Conservation (phyloP, 1,140 invertebrate genomes). For the Schlechtendalia chinensis region DNA sequence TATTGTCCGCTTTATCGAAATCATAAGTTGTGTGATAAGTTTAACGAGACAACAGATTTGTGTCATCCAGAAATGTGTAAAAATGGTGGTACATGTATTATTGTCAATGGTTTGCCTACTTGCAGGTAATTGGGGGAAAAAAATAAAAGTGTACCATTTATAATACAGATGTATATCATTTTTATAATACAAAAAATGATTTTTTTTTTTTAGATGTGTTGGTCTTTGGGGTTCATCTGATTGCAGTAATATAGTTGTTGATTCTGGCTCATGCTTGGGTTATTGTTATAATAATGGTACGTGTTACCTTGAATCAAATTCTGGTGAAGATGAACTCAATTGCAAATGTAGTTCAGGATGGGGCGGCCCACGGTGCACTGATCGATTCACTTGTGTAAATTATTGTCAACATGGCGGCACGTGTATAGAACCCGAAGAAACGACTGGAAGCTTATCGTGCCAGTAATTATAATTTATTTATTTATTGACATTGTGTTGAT, state of each 20-base stretch:
- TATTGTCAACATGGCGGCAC: slow-evolving; percentile 63
- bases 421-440: slow-evolving; percentile 37
- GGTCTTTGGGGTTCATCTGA: slow-evolving; percentile 35
- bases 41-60: not conserved
- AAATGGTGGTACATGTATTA: slow-evolving; percentile 58
- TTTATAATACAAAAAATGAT: not conserved
- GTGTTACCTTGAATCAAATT: slow-evolving; percentile 40
- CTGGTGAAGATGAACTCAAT: slow-evolving; percentile 13
- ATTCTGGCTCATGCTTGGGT: slow-evolving; percentile 30
- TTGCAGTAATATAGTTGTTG: slow-evolving; percentile 37
- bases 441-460: slow-evolving; percentile 4
- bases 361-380: slow-evolving; percentile 61
- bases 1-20: slow-evolving; percentile 26
- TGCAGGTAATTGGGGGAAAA: slow-evolving; percentile 57
- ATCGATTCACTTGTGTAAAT: slow-evolving; percentile 59
- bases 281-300: slow-evolving; percentile 49
- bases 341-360: slow-evolving; percentile 57
- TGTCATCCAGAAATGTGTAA: slow-evolving; percentile 55
- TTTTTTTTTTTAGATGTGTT: slow-evolving; percentile 37
- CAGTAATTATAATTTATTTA: slow-evolving; percentile 28
- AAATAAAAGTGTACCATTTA: not conserved
- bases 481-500: not conserved
- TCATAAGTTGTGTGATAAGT: slow-evolving; percentile 26
- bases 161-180: not conserved
- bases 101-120: slow-evolving; percentile 54